Evolutionary conservation across 2,113 vertebrate species (phyloP), one percentile per base, ranked within the genome.

Genomic region (Semnornis frantzii): DNA sequence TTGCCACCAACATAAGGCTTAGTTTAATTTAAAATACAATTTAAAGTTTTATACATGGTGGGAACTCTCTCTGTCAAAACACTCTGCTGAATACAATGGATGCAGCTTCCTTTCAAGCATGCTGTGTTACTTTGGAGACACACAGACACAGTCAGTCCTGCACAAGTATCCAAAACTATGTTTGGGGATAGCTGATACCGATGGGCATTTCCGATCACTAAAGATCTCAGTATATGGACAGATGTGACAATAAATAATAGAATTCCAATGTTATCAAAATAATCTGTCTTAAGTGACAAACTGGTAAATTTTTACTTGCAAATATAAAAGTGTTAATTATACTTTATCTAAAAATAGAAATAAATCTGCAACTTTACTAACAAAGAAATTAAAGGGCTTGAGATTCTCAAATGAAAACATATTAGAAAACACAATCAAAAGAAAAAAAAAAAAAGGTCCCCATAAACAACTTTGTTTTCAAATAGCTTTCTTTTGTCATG

Each of bases 21-120:
- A 24, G 60, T 95, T 97, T 93, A 96, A 94, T 97, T 97, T 96
- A 90, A 94, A 84, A 93, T 64, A 90, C 92, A 97, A 95, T 87
- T 96, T 69, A 72, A 96, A 94, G 87, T 93, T 97, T 95, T 93
- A 79, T 83, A 70, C 72, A 73, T 50, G 85, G 78, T 96, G 84
- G 95, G 87, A 96, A 92, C 90, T 63, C 89, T 72, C 91, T 89
- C 91, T 97, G 96, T 96, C 91, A 96, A 66, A 94, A 89, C 94
- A 72, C 66, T 87, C 75, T 83, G 68, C 90, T 85, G 91, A 94
- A 39, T 90, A 91, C 69, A 96, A 97, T 93, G 79, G 90, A 86
- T 58, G 62, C 93, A 92, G 59, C 46, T 90, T 93, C 65, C 57
- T 92, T 82, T 89, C 76, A 83, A 91, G 78, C 79, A 77, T 5